Conservation (phyloP, 2,113 vertebrate species). For the Grallaria varia region DNA sequence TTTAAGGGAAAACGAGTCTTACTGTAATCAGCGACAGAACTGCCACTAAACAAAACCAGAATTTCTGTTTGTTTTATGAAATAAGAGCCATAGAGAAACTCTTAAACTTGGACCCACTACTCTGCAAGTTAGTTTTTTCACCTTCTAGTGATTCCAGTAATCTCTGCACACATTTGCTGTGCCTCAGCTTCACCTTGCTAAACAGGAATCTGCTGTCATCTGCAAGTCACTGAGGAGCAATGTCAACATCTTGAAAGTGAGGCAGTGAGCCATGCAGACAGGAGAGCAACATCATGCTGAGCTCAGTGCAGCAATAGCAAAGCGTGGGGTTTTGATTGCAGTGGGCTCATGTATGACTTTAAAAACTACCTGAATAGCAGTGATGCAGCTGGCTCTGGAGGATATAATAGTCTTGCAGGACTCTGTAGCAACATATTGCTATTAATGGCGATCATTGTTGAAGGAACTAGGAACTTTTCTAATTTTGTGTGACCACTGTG, state of each 20-base stretch:
- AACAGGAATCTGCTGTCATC: neutral
- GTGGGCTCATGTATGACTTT: neutral
- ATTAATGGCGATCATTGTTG: neutral
- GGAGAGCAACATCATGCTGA: neutral
- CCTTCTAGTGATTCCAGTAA: neutral
- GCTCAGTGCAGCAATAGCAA: neutral
- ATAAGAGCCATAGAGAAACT: neutral
- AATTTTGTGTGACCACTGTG: neutral
- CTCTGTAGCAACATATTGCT: neutral
- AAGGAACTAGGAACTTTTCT: neutral
- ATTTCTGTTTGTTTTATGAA: neutral
- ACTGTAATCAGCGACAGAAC: neutral
- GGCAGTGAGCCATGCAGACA: neutral
- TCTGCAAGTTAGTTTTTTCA: neutral
- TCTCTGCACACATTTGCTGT: neutral
- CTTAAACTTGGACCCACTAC: rapidly evolving
- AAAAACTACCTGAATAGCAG: neutral
- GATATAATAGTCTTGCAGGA: neutral
- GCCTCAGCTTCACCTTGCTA: neutral
- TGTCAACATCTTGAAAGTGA: neutral
- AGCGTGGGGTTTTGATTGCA: rapidly evolving
- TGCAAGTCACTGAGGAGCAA: neutral
- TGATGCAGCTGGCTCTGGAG: neutral
- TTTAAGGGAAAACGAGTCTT: neutral
- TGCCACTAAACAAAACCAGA: neutral